Percentiles rank a stretch among this genome's conserved stretches.
These are phyloP conservation scores for Bombus difficillimus DNA, from an alignment of 1,140 invertebrate genomes.

Conservation along the genomic window DNA sequence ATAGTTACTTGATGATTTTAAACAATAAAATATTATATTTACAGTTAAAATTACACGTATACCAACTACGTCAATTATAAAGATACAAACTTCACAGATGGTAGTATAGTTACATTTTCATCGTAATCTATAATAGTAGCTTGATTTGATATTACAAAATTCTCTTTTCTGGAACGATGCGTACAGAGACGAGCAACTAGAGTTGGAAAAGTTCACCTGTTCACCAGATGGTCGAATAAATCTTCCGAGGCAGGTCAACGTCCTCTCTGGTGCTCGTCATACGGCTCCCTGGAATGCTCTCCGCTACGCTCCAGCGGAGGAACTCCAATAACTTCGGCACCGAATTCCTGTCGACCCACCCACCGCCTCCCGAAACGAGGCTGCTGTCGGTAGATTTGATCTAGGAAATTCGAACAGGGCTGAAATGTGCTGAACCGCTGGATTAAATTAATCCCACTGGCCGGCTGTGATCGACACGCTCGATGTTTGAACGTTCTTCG, in stretches of 20 bases:
- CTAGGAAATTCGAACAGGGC: constrained; percentile 55
- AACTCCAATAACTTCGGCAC: constrained; percentile 64
- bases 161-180: not conserved
- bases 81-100: not conserved
- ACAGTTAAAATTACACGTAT: not conserved
- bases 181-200: not conserved
- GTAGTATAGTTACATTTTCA: not conserved
- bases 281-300: constrained; percentile 40
- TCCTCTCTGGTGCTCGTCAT: constrained; percentile 50
- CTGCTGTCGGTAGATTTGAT: constrained; percentile 61
- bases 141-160: not conserved
- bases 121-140: not conserved
- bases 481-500: constrained; percentile 16
- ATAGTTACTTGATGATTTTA: not conserved
- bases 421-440: constrained; percentile 50
- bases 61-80: not conserved
- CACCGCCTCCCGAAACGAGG: constrained; percentile 32
- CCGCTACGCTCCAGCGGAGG: constrained; percentile 43
- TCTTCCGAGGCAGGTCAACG: constrained; percentile 55
- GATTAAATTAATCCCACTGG: constrained; percentile 57
- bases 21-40: not conserved
- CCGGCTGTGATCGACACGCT: constrained; percentile 41
- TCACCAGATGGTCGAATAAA: constrained; percentile 46
- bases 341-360: constrained; percentile 56
- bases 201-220: constrained; percentile 55